Base-by-base conservation (phyloP, 2,888 invertebrate species). In the Cheilosia scutellata region DNA sequence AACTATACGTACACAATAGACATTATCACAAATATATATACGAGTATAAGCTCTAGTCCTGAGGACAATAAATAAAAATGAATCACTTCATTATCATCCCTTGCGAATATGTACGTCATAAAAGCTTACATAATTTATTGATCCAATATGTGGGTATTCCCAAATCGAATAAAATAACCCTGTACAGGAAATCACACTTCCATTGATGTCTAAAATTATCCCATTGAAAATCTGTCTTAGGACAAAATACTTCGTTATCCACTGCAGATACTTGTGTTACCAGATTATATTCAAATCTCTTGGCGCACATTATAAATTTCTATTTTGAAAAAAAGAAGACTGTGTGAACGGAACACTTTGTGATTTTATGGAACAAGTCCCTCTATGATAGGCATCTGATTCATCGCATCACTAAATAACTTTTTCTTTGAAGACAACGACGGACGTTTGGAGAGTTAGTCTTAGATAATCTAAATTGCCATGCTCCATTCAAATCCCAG, bases 201-300 rank as follows among this genome's bases (percentile, higher is more conserved):
- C 42, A 60, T 44, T 42, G 42, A 60, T 29, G 60, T 44, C 27
- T 44, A 60, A 60, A 60, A 60, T 29, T 60, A 44, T 27, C 6
- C 7, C 7, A 9, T 2, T 2, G 2, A 27, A 11, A n/a, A 29
- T n/a, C 29, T 29, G n/a, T 6, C 27, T 29, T n/a, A 29, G 60
- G 60, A 27, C 13, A 58, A 60, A n/a, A 42, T 4, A 60, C 29
- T 42, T 29, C 7, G 27, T 29, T 44, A 6, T 11, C 25, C 20
- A 37, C 7, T 20, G 16, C 25, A 58, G 25, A 20, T 37, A 42
- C 25, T 25, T 42, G 25, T 60, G 13, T 11, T 20, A 42, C n/a
- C 6, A 42, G 27, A 29, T 44, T 44, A 42, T 27, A 60, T 7
- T 13, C 42, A 60, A 60, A 29, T 44, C 60, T 44, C 60, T 7